Percentiles rank a stretch among this genome's conserved stretches.
These are phyloP conservation scores for Invenusta paracnida DNA, from an alignment of 2,888 invertebrate species.

Conservation along the genomic window DNA sequence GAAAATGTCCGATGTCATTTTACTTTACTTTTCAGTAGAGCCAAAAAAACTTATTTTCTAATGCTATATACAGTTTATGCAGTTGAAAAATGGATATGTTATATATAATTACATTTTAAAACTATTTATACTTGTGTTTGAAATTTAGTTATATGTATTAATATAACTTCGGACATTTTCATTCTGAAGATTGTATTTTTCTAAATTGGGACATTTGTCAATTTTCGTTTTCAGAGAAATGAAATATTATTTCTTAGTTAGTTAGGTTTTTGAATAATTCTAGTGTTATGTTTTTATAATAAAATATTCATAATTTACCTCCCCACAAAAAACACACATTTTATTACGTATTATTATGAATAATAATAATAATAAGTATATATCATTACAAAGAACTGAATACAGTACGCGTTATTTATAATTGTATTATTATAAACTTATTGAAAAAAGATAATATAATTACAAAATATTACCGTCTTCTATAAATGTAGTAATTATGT, in stretches of 20 bases:
- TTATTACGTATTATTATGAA: neutral
- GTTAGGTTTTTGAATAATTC: neutral
- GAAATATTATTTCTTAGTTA: neutral
- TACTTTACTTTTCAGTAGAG: neutral
- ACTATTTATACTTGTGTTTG: neutral
- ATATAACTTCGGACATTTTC: neutral
- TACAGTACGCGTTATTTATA: neutral
- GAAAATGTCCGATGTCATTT: constrained; percentile 23
- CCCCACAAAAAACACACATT: neutral
- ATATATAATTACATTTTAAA: neutral
- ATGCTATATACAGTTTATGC: neutral
- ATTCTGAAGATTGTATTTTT: neutral
- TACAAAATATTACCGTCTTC: neutral
- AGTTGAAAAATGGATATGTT: neutral
- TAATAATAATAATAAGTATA: neutral
- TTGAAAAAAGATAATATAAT: neutral
- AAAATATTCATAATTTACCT: neutral
- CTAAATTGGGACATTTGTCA: neutral
- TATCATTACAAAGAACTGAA: neutral
- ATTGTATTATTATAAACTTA: neutral
- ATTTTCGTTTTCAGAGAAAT: neutral
- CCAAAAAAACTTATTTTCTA: neutral
- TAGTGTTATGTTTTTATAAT: neutral
- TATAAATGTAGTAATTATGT: neutral
- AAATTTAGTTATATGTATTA: neutral